phyloP scores from a whole-genome alignment of 2,888 invertebrate genomes.

The Palloptera scutellata region DNA sequence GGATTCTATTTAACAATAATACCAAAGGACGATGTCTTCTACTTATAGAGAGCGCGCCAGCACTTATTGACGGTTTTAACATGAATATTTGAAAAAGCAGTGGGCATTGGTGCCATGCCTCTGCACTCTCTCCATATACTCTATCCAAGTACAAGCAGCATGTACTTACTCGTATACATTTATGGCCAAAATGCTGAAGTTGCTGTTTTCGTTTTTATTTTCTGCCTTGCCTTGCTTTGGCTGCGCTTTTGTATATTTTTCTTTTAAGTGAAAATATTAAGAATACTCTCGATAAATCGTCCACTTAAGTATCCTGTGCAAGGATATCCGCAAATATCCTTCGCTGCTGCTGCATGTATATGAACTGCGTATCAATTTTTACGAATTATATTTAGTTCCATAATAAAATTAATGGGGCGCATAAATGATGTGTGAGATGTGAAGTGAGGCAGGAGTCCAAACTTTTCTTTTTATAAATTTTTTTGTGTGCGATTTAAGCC shows the following conservation, averaged over 20 bases:
- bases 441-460: too few relatives aligned
- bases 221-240: neutral
- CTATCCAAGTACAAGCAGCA: neutral
- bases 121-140: neutral
- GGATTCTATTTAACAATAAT: neutral
- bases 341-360: too few relatives aligned
- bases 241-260: neutral
- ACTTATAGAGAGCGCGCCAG: too few relatives aligned
- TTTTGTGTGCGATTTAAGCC: too few relatives aligned
- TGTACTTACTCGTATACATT: neutral
- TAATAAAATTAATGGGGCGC: constrained; percentile 32
- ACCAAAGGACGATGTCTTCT: neutral
- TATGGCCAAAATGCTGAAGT: too few relatives aligned
- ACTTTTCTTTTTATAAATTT: too few relatives aligned
- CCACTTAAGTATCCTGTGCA: too few relatives aligned
- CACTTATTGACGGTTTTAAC: constrained; percentile 13
- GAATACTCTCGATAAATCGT: too few relatives aligned
- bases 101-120: neutral
- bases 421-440: constrained; percentile 17
- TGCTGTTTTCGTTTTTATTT: neutral
- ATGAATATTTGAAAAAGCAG: constrained; percentile 3
- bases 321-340: too few relatives aligned
- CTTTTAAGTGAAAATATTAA: too few relatives aligned
- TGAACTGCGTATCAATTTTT: too few relatives aligned
- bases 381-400: constrained; percentile 5